Percentiles rank a stretch among this genome's conserved stretches.
Evolutionary conservation across 2,888 invertebrate genomes (phyloP).

Genomic region (Drosophila melanosoma): DNA sequence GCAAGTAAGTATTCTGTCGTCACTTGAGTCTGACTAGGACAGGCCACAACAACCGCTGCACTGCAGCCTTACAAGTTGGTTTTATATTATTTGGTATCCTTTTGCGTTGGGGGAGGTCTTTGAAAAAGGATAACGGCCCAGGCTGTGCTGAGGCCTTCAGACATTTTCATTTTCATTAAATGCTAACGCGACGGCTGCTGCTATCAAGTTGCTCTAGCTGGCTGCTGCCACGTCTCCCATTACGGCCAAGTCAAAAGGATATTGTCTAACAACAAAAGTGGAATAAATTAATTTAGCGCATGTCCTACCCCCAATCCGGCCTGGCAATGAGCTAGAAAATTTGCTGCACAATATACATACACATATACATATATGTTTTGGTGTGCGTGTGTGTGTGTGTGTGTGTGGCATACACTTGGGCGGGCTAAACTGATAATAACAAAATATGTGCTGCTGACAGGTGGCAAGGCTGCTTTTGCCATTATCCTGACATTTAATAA

Average conservation of each 20-base stretch:
- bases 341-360: constrained; percentile 62
- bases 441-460: constrained; percentile 77
- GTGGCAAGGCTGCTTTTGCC: constrained; percentile 58
- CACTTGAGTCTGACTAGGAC: constrained; percentile 65
- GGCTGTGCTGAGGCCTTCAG: constrained; percentile 62
- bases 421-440: constrained; percentile 70
- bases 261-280: constrained; percentile 79
- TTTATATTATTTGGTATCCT: constrained; percentile 71
- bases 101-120: constrained; percentile 38
- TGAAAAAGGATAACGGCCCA: constrained; percentile 72
- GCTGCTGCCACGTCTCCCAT: constrained; percentile 52
- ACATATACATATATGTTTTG: constrained; percentile 13
- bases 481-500: constrained; percentile 67
- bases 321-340: constrained; percentile 82
- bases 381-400: background rate
- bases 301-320: constrained; percentile 52
- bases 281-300: constrained; percentile 83
- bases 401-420: constrained; percentile 47
- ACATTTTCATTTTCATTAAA: constrained; percentile 82
- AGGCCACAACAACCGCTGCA: constrained; percentile 2
- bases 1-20: constrained; percentile 56
- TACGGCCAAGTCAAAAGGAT: constrained; percentile 71
- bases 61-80: constrained; percentile 22
- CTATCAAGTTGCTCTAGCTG: constrained; percentile 28
- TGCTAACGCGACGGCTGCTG: constrained; percentile 53